These are phyloP conservation scores for Apamea epomidion DNA, from an alignment of 2,888 invertebrate genomes.

Conservation along the genomic window DNA sequence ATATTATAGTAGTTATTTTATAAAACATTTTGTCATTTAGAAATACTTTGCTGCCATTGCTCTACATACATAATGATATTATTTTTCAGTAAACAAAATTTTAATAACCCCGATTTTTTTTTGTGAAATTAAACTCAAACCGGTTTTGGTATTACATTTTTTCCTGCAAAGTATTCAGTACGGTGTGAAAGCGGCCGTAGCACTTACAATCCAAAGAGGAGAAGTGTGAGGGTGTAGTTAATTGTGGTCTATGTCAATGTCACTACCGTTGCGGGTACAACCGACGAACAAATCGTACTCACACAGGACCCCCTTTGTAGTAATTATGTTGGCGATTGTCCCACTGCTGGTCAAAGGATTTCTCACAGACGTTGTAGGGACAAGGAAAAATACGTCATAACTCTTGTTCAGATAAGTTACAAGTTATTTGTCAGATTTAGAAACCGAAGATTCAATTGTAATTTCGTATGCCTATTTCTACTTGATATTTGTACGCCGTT, in stretches of 20 bases:
- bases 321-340: conserved; percentile 22
- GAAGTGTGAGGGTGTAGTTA: conserved; percentile 77
- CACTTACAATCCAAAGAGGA: conserved; percentile 68
- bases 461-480: too few species aligned
- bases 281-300: conserved; percentile 46
- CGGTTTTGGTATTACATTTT: neutral
- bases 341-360: neutral
- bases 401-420: neutral
- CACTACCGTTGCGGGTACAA: conserved; percentile 66
- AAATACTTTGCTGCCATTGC: neutral
- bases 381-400: neutral
- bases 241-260: conserved; percentile 79
- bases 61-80: neutral
- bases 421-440: too few species aligned
- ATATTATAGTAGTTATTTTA: neutral
- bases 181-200: conserved; percentile 59
- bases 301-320: conserved; percentile 27
- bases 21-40: neutral
- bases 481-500: too few species aligned
- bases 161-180: neutral
- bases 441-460: too few species aligned
- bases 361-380: neutral
- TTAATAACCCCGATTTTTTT: neutral
- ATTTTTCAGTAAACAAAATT: neutral
- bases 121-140: neutral